A percentile compares a stretch with the other conserved stretches of the same genome.
Evolutionary conservation across 2,888 invertebrate genomes (phyloP).

Genomic region (Caenorhabditis parvicauda): DNA sequence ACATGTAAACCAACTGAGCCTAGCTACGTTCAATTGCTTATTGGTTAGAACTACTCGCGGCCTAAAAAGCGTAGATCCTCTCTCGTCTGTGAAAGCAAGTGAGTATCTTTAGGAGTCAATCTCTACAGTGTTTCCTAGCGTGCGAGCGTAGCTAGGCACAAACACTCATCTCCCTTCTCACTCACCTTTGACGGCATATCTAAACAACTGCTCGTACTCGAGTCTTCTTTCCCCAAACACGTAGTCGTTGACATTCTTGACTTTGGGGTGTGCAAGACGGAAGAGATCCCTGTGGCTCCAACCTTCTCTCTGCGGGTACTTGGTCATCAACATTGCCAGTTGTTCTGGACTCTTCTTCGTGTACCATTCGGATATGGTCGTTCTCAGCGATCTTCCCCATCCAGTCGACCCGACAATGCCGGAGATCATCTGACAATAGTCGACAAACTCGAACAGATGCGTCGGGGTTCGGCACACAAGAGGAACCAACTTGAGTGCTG

Average conservation of each 20-base stretch:
- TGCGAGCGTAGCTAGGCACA: too few species aligned
- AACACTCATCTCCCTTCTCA: too few species aligned
- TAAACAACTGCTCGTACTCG: constrained; percentile 50
- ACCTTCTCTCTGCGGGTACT: constrained; percentile 71
- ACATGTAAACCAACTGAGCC: too few species aligned
- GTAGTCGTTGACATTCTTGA: constrained; percentile 4
- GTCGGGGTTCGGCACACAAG: constrained; percentile 71
- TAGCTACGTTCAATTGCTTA: too few species aligned
- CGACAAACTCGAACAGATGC: constrained; percentile 71
- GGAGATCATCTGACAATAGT: constrained; percentile 68
- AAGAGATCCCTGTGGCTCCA: constrained; percentile 76
- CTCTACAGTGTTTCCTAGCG: too few species aligned
- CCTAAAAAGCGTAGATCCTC: too few species aligned
- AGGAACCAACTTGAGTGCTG: constrained; percentile 37
- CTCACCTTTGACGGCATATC: constrained; percentile 43
- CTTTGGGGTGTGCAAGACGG: constrained; percentile 63
- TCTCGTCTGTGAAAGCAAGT: too few species aligned
- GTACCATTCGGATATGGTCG: constrained; percentile 70
- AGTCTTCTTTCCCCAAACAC: constrained; percentile 17
- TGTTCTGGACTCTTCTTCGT: constrained; percentile 69
- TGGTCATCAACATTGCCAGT: constrained; percentile 72
- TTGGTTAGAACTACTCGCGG: too few species aligned
- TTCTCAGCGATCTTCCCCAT: constrained; percentile 72
- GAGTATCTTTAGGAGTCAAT: too few species aligned
- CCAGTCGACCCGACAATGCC: constrained; percentile 60